Conservation (phyloP, 1,140 invertebrate species). For the Drosophila carrolli region DNA sequence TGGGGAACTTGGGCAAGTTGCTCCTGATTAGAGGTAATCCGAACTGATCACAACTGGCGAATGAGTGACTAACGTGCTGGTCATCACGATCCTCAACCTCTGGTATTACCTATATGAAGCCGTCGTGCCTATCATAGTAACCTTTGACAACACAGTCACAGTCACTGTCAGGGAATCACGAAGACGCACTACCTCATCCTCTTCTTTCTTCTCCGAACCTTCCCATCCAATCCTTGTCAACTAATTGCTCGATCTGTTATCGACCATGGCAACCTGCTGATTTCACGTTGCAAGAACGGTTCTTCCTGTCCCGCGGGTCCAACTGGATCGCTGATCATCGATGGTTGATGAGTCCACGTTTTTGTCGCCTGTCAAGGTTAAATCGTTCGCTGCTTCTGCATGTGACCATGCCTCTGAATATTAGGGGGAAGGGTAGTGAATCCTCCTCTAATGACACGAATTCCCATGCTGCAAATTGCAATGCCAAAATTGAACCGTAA, state of each 20-base stretch:
- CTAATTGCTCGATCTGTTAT: slow-evolving; percentile 66
- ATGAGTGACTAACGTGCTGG: slow-evolving; percentile 52
- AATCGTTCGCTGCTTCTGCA: slow-evolving; percentile 47
- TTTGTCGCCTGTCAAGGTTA: slow-evolving; percentile 64
- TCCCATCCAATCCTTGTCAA: slow-evolving; percentile 33
- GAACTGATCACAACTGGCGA: slow-evolving; percentile 17
- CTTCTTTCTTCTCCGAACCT: slow-evolving; percentile 2
- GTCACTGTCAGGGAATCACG: slow-evolving; percentile 44
- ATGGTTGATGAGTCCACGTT: slow-evolving; percentile 58
- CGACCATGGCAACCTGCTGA: slow-evolving; percentile 53
- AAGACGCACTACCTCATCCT: slow-evolving; percentile 29
- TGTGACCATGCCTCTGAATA: slow-evolving; percentile 31
- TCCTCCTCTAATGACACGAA: slow-evolving; percentile 57
- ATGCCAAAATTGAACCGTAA: slow-evolving; percentile 41
- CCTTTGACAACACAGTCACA: slow-evolving; percentile 10
- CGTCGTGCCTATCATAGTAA: slow-evolving; percentile 63
- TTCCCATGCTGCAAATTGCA: slow-evolving; percentile 55
- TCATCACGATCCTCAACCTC: slow-evolving; percentile 57
- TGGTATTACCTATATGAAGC: slow-evolving; percentile 55
- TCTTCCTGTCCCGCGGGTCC: slow-evolving; percentile 20
- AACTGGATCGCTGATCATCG: slow-evolving; percentile 46
- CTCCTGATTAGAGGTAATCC: slow-evolving; percentile 33
- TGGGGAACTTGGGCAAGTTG: slow-evolving; percentile 2
- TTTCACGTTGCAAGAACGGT: slow-evolving; percentile 28
- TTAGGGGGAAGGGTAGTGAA: background rate